A percentile compares a stretch with the other conserved stretches of the same genome.
Conservation (phyloP, 2,888 invertebrate genomes). For the Hirtodrosophila duncani region DNA sequence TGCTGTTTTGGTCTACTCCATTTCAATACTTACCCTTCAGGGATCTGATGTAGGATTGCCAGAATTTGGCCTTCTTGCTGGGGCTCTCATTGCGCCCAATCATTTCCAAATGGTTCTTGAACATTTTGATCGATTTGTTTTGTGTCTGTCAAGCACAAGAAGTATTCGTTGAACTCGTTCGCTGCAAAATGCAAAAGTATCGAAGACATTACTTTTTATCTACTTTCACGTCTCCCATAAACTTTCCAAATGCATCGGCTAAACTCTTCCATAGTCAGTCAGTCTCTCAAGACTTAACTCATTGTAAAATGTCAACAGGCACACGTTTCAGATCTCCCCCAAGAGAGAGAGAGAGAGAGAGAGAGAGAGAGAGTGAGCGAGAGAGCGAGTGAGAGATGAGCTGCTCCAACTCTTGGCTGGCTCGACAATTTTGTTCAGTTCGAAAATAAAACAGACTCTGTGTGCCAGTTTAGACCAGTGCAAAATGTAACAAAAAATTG, state of each 20-base stretch:
- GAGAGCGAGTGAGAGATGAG: too few relatives aligned
- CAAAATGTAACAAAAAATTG: slow-evolving; percentile 52
- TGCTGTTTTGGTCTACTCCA: too few relatives aligned
- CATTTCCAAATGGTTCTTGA: slow-evolving; percentile 95
- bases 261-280: too few relatives aligned
- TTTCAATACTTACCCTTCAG: slow-evolving; percentile 85
- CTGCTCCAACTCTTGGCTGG: slow-evolving; percentile 49
- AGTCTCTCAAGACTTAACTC: neutral
- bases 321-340: slow-evolving; percentile 23
- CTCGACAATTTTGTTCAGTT: slow-evolving; percentile 59
- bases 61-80: slow-evolving; percentile 95
- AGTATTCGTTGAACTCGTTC: slow-evolving; percentile 84
- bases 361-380: too few relatives aligned
- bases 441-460: slow-evolving; percentile 72
- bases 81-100: slow-evolving; percentile 94
- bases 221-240: neutral
- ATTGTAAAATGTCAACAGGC: slow-evolving; percentile 54
- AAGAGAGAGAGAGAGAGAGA: slow-evolving; percentile 5
- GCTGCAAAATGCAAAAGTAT: slow-evolving; percentile 79
- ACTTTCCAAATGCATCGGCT: too few relatives aligned
- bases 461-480: slow-evolving; percentile 66
- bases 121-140: slow-evolving; percentile 87
- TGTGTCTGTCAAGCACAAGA: slow-evolving; percentile 68
- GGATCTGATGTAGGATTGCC: slow-evolving; percentile 95
- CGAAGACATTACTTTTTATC: slow-evolving; percentile 8